A percentile compares a stretch with the other conserved stretches of the same genome.
Conservation (phyloP, 1,140 invertebrate species). For the Panulirus ornatus region DNA sequence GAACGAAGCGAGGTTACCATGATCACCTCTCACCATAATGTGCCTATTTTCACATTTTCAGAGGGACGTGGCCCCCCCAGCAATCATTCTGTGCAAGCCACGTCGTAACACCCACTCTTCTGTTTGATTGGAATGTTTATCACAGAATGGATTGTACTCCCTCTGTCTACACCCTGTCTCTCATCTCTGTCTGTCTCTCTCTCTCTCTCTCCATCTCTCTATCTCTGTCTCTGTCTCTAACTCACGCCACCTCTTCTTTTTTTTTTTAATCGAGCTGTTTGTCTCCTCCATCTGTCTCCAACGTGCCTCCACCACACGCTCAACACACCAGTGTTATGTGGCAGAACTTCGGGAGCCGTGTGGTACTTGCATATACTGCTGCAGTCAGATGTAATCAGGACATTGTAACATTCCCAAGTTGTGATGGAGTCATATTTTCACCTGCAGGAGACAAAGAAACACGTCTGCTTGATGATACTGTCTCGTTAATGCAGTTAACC, state of each 20-base stretch:
- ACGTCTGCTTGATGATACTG: no score
- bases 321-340: slow-evolving; percentile 16
- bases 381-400: no score
- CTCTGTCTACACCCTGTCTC: not conserved
- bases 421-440: no score
- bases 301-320: slow-evolving; percentile 14
- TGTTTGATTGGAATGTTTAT: slow-evolving; percentile 41
- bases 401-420: no score
- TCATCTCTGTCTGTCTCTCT: not conserved
- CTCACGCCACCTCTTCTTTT: not conserved
- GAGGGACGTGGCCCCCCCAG: slow-evolving; percentile 52
- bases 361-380: no score
- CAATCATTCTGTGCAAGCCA: slow-evolving; percentile 35
- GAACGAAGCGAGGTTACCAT: slow-evolving; percentile 17
- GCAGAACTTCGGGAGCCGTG: slow-evolving; percentile 20
- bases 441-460: no score
- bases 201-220: not conserved
- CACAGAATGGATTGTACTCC: slow-evolving; percentile 5
- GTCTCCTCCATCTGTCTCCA: not conserved
- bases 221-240: slow-evolving; percentile 2
- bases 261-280: not conserved
- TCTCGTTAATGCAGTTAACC: no score
- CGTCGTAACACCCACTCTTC: not conserved
- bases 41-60: slow-evolving; percentile 56
- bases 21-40: not conserved